Percentiles rank a stretch among this genome's conserved stretches.
These are phyloP conservation scores for Helostoma temminkii DNA, from an alignment of 2,797 vertebrate genomes.

Conservation along the genomic window DNA sequence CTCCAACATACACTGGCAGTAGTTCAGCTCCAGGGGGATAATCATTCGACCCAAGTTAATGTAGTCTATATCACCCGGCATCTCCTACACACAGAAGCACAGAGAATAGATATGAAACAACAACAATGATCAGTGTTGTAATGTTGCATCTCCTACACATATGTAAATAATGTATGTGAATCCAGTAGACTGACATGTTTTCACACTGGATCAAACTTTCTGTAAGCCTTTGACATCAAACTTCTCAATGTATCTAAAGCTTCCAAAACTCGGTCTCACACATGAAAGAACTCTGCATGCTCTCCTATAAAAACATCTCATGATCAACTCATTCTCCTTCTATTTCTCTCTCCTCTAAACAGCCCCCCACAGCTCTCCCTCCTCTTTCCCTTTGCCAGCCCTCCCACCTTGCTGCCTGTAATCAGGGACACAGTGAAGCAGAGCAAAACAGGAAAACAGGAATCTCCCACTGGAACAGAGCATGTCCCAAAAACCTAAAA, in stretches of 20 bases:
- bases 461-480: conserved; percentile 47
- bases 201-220: conserved; percentile 30
- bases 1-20: conserved; percentile 89
- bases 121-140: conserved; percentile 11
- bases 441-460: conserved; percentile 53
- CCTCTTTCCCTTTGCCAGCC: conserved; percentile 11
- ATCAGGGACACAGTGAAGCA: conserved; percentile 38
- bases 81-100: conserved; percentile 78
- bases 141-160: conserved; percentile 20
- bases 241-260: conserved; percentile 11
- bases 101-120: conserved; percentile 36
- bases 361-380: background rate
- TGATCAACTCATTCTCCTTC: conserved; percentile 20
- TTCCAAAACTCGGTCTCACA: conserved; percentile 15
- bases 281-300: conserved; percentile 11
- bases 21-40: conserved; percentile 85
- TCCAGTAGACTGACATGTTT: conserved; percentile 20
- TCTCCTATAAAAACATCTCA: conserved; percentile 26
- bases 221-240: conserved; percentile 13
- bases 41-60: conserved; percentile 83
- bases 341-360: conserved; percentile 18
- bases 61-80: conserved; percentile 86
- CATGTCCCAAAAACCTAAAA: conserved; percentile 60
- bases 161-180: conserved; percentile 44
- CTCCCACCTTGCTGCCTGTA: conserved; percentile 28